Conservation (phyloP, 2,113 vertebrate genomes). For the Bufo bufo region DNA sequence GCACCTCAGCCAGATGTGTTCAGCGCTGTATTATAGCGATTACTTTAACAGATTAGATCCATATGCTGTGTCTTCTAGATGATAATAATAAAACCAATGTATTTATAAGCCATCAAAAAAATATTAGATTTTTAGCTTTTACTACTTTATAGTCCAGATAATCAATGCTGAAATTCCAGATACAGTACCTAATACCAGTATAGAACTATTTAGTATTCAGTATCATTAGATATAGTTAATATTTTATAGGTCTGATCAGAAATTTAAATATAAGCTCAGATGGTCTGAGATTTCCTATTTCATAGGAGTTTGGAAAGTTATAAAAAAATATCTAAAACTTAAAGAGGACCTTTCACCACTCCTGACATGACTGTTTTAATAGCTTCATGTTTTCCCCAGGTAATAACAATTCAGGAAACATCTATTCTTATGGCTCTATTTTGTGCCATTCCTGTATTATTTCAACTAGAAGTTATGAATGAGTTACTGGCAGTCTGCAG, state of each 20-base stretch:
- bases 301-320: background rate
- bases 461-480: too few species aligned
- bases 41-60: slow-evolving; percentile 34
- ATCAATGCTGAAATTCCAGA: background rate
- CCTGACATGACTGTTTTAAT: too few species aligned
- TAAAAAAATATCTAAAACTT: background rate
- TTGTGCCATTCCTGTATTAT: too few species aligned
- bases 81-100: slow-evolving; percentile 31
- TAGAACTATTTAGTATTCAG: background rate
- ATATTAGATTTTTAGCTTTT: slow-evolving; percentile 12
- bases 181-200: background rate
- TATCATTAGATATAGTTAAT: background rate
- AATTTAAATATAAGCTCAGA: background rate
- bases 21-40: slow-evolving; percentile 12
- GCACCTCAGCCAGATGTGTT: slow-evolving; percentile 44
- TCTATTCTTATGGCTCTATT: too few species aligned
- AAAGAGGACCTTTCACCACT: too few species aligned
- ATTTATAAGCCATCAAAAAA: slow-evolving; percentile 20
- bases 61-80: slow-evolving; percentile 10
- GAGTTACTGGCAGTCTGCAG: too few species aligned
- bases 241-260: background rate
- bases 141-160: background rate
- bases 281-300: background rate
- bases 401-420: too few species aligned
- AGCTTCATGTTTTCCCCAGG: too few species aligned